Base-by-base conservation (phyloP, 2,113 vertebrate species). In the Natator depressus region DNA sequence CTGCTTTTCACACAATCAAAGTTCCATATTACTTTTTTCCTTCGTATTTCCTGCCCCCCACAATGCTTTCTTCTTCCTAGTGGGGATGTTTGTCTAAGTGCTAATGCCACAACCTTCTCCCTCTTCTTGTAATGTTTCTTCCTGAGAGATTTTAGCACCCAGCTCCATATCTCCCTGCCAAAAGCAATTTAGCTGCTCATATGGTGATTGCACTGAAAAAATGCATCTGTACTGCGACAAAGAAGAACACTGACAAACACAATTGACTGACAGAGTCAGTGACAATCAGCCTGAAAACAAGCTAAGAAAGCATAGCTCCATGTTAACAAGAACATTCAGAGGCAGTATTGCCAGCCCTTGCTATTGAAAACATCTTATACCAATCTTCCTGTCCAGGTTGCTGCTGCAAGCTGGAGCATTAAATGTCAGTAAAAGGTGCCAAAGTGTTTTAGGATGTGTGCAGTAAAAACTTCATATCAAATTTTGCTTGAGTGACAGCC, bases 261-360 rank as follows among this genome's bases (percentile, higher is more conserved):
- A 55, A 55, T 62, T 84, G 47, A n/a, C 19, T 89, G 75, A 79
- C 13, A 54, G 5, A 83, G 78, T 24, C 82, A 35, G 49, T 35
- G 83, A 84, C 90, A 86, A 84, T 13, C 75, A 53, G 13, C 42
- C 38, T 22, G 55, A 87, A 91, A 97, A 53, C 20, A 84, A 76
- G 20, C 53, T 38, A 90, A 89, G 81, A 38, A 80, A 88, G 93
- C 0, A 6, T 85, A 80, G 49, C 27, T 46, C 10, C 25, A 14
- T 90, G 10, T 89, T 88, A 89, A 62, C 0, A 3, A 78, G 27
- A 81, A 62, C 14, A 29, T 57, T 87, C 4, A 17, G 31, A 84
- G 81, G 80, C 9, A 35, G 31, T 69, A 57, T 19, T 13, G 17
- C 10, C 80, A 55, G 46, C 6, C 11, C 25, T 79, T 81, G n/a